Conservation (phyloP, 1,140 invertebrate genomes). For the Dreissena polymorpha region DNA sequence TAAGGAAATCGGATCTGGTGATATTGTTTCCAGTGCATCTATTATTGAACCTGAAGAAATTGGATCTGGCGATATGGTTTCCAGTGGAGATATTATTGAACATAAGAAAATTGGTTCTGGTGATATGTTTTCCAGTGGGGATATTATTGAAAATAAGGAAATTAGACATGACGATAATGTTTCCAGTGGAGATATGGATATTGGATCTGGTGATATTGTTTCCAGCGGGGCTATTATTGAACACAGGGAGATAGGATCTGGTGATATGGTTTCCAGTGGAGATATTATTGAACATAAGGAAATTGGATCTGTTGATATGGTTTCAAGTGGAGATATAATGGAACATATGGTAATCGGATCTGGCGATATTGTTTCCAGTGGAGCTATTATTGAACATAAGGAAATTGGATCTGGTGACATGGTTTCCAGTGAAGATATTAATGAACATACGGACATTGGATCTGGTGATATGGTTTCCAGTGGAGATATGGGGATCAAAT, state of each 20-base stretch:
- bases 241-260: neutral
- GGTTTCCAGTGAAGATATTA: neutral
- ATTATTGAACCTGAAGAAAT: too few relatives aligned
- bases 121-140: constrained; percentile 31
- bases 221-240: neutral
- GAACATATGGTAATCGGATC: neutral
- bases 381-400: neutral
- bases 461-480: too few relatives aligned
- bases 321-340: neutral
- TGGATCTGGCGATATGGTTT: constrained; percentile 11
- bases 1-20: neutral
- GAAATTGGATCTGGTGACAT: neutral
- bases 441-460: too few relatives aligned
- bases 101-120: neutral
- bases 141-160: too few relatives aligned
- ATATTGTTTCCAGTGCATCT: too few relatives aligned
- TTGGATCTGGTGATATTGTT: constrained; percentile 9
- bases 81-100: neutral
- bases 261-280: neutral
- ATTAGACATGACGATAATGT: too few relatives aligned
- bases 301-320: neutral
- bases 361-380: neutral
- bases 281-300: neutral
- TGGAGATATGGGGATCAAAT: neutral
- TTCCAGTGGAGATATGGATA: constrained; percentile 1